Base-by-base conservation (phyloP, 2,797 vertebrate genomes). In the Mus spretus region DNA sequence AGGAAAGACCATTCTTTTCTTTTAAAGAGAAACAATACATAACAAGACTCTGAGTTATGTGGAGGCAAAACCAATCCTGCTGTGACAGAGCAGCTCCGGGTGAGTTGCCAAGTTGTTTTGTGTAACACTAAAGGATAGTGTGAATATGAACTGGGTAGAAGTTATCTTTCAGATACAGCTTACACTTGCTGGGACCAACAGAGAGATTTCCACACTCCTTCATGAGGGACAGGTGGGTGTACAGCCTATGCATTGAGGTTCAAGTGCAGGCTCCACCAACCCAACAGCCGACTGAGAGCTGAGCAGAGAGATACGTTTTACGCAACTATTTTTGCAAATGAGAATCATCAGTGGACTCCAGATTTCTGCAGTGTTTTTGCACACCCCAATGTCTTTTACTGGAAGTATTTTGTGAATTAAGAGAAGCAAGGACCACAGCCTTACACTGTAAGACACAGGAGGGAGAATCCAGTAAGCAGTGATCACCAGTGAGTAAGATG, bases 1-100 rank as follows among this genome's bases (percentile, higher is more conserved):
- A 84, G 20, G 3, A 19, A 87, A 79, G 44, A 90, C 65, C 86
- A 2, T 22, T 79, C 26, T 78, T 96, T 94, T 19, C 53, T 85
- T 83, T 93, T 55, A 86, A 89, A 91, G 74, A 47, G 81, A 88
- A 96, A 57, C 31, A 82, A 55, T 7, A 85, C 44, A 37, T 17
- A 90, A 24, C 12, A 65, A 55, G 22, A 31, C 47, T 85, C 80
- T 61, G 65, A 78, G 47, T 91, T 89, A 57, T 22, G 3, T 31
- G n/a, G 82, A 91, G 37, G 37, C 31, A 47, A 83, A 94, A 63
- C 44, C 34, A 78, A 88, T 50, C 17, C 67, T 91, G 19, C 34
- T 72, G 93, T 77, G 53, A 34, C n/a, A 86, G 79, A 89, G 78
- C 20, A 37, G 34, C 57, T 92, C 3, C 17, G 20, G 40, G 20